Conservation (phyloP, 2,797 vertebrate species). For the Megalops cyprinoides region DNA sequence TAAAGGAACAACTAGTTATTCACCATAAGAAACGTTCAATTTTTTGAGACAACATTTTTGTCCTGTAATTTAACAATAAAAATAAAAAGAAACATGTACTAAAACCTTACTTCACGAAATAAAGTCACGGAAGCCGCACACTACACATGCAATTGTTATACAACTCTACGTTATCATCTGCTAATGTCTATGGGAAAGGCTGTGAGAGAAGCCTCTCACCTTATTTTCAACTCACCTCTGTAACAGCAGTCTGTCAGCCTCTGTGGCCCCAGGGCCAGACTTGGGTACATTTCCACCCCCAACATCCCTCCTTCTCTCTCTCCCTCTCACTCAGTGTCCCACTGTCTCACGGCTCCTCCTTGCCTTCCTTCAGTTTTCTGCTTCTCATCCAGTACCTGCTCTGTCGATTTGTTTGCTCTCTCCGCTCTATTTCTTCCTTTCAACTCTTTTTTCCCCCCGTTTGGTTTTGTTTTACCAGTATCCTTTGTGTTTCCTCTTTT, state of each 20-base stretch:
- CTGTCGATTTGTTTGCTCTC: not conserved
- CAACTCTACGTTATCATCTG: too few relatives aligned
- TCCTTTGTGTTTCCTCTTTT: constrained; percentile 17
- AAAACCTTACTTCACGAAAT: not conserved
- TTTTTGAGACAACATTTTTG: too few relatives aligned
- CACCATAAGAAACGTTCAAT: too few relatives aligned
- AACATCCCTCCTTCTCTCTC: constrained; percentile 58
- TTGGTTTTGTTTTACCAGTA: not conserved
- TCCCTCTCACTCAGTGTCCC: constrained; percentile 34
- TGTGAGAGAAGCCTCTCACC: not conserved
- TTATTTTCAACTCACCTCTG: constrained; percentile 66
- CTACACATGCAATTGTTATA: too few relatives aligned
- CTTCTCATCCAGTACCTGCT: constrained; percentile 12
- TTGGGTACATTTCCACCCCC: constrained; percentile 72
- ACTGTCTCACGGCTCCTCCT: constrained; percentile 25
- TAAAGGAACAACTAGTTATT: too few relatives aligned
- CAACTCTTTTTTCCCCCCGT: not conserved
- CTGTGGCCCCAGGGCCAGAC: constrained; percentile 68
- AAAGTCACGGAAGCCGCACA: not conserved
- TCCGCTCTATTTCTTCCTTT: not conserved
- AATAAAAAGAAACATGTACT: too few relatives aligned
- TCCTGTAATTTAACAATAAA: too few relatives aligned
- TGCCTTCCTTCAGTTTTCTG: not conserved
- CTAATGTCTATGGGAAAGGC: too few relatives aligned
- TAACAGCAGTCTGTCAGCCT: constrained; percentile 75